These are phyloP conservation scores for Hippocampus mohnikei DNA, from an alignment of 2,113 vertebrate genomes.

Conservation along the genomic window DNA sequence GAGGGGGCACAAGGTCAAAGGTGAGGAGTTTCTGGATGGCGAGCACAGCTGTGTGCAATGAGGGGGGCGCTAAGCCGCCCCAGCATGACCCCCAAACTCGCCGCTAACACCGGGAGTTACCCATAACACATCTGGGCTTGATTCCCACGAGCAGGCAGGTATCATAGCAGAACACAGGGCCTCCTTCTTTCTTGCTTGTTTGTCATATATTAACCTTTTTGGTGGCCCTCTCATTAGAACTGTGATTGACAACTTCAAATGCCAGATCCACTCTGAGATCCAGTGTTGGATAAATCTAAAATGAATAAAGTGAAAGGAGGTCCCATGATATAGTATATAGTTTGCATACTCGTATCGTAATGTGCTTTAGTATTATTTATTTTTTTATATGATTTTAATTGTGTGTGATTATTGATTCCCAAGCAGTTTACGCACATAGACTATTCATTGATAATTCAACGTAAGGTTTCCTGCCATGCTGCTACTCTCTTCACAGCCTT, in stretches of 20 bases:
- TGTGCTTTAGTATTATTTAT: neutral
- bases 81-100: slow-evolving; percentile 57
- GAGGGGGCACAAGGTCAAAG: slow-evolving; percentile 59
- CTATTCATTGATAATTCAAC: neutral
- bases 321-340: neutral
- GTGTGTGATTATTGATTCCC: too few species aligned
- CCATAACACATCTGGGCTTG: slow-evolving; percentile 76
- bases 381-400: neutral
- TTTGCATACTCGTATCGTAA: neutral
- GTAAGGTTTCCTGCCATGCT: neutral
- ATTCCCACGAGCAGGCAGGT: slow-evolving; percentile 63
- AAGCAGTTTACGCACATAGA: too few species aligned
- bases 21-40: slow-evolving; percentile 53
- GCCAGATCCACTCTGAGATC: slow-evolving; percentile 14
- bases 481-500: neutral
- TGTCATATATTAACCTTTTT: slow-evolving; percentile 70
- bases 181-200: slow-evolving; percentile 71
- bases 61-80: slow-evolving; percentile 51
- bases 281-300: neutral
- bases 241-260: slow-evolving; percentile 68
- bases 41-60: slow-evolving; percentile 74
- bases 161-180: slow-evolving; percentile 56
- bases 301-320: slow-evolving; percentile 1
- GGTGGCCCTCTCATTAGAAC: slow-evolving; percentile 54
- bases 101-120: slow-evolving; percentile 59